Evolutionary conservation across 2,113 vertebrate species (phyloP).

Genomic region (Cyphomyrus plagiostoma): DNA sequence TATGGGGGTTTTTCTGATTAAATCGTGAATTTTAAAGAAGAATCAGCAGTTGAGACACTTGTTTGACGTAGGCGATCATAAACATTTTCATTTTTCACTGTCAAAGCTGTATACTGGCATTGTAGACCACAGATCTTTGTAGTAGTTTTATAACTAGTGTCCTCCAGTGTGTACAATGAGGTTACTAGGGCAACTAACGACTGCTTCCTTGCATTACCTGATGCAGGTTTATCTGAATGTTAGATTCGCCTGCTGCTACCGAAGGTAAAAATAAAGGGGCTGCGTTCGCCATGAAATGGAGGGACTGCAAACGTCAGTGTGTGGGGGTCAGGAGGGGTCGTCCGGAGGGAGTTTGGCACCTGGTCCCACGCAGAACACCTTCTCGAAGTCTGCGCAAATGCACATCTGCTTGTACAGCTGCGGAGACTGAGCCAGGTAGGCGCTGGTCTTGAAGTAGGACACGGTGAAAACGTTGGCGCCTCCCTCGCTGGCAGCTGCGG

Average conservation of each 20-base stretch:
- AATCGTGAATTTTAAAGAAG: neutral
- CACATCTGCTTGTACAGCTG: constrained; percentile 99
- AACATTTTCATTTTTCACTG: neutral
- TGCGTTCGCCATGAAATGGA: neutral
- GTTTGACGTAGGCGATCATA: neutral
- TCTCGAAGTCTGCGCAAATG: constrained; percentile 63
- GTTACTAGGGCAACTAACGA: constrained; percentile 6
- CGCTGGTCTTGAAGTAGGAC: constrained; percentile 96
- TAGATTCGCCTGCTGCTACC: neutral
- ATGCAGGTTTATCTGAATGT: neutral
- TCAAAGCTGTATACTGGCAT: neutral
- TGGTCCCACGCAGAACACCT: constrained; percentile 88
- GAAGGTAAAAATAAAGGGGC: neutral
- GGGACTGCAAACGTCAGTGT: neutral
- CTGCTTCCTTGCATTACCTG: neutral
- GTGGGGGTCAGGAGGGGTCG: neutral
- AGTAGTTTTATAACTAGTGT: neutral
- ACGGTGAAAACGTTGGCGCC: constrained; percentile 98
- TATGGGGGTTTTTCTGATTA: constrained; percentile 12
- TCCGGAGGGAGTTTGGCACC: constrained; percentile 27
- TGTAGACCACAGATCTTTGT: neutral
- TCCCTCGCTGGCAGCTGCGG: constrained; percentile 92
- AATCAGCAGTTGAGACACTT: neutral
- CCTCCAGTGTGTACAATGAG: neutral
- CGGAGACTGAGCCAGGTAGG: constrained; percentile 95